A percentile compares a stretch with the other conserved stretches of the same genome.
phyloP scores from a whole-genome alignment of 2,888 invertebrate genomes.

The Netelia inedita region DNA sequence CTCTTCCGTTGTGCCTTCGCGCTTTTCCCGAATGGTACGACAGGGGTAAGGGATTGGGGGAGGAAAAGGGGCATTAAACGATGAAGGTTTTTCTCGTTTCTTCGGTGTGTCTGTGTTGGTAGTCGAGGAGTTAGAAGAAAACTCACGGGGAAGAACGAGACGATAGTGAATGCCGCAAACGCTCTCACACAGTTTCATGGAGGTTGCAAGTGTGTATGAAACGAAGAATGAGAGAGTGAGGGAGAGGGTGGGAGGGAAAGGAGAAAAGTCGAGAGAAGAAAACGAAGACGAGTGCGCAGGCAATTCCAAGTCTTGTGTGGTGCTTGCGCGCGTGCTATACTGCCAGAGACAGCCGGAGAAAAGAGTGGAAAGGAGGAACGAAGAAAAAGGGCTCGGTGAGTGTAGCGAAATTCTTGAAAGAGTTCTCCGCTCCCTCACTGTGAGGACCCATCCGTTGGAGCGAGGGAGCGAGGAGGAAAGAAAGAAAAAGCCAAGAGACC shows the following conservation, averaged over 20 bases:
- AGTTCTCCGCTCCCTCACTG: slow-evolving; percentile 60
- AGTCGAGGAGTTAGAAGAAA: slow-evolving; percentile 30
- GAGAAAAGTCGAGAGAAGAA: slow-evolving; percentile 58
- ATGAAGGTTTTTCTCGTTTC: slow-evolving; percentile 6
- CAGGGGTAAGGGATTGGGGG: slow-evolving; percentile 29
- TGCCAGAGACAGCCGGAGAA: slow-evolving; percentile 54
- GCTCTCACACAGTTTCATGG: slow-evolving; percentile 8
- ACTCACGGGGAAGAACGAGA: slow-evolving; percentile 37
- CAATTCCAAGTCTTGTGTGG: slow-evolving; percentile 67
- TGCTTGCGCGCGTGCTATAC: slow-evolving; percentile 1
- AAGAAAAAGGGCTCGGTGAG: slow-evolving; percentile 53
- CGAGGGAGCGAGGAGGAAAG: slow-evolving; percentile 70
- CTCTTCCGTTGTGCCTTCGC: slow-evolving; percentile 50
- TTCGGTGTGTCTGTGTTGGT: slow-evolving; percentile 8
- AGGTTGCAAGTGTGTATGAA: slow-evolving; percentile 41
- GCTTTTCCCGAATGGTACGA: slow-evolving; percentile 40
- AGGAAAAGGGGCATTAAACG: slow-evolving; percentile 9
- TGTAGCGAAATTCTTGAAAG: slow-evolving; percentile 69
- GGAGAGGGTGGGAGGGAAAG: slow-evolving; percentile 38
- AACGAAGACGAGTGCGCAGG: slow-evolving; percentile 51
- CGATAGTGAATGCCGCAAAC: slow-evolving; percentile 23
- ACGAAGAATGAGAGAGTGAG: slow-evolving; percentile 58
- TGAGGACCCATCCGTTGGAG: slow-evolving; percentile 44
- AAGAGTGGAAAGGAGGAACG: slow-evolving; percentile 67
- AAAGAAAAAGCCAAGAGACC: slow-evolving; percentile 79